These are phyloP conservation scores for Acrocera orbiculus DNA, from an alignment of 2,888 invertebrate species.

Conservation along the genomic window DNA sequence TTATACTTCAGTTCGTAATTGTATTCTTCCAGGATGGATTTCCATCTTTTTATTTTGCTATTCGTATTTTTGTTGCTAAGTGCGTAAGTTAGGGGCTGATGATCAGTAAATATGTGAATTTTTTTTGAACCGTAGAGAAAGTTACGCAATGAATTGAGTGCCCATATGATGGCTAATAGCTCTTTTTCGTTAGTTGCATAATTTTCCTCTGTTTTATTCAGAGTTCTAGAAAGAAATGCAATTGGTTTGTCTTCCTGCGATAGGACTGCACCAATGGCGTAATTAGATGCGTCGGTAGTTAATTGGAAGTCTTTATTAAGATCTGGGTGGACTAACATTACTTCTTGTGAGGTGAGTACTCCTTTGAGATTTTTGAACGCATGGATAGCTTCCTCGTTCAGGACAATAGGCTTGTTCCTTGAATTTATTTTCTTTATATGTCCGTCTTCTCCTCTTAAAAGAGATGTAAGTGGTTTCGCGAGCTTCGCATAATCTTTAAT, in stretches of 20 bases:
- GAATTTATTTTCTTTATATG: conserved; percentile 3
- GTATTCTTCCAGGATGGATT: conserved; percentile 6
- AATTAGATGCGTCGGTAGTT: conserved; percentile 3
- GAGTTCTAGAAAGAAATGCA: conserved; percentile 1
- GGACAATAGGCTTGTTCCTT: conserved; percentile 3
- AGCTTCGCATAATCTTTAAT: conserved; percentile 12
- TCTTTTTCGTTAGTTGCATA: conserved; percentile 4
- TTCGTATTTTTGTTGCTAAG: conserved; percentile 4
- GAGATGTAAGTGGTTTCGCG: conserved; percentile 13
- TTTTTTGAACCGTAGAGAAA: conserved; percentile 3
- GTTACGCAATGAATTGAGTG: conserved; percentile 1
- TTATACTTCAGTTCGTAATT: conserved; percentile 3
- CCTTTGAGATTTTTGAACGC: conserved; percentile 4
- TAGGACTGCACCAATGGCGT: conserved; percentile 4
- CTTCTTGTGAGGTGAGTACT: conserved; percentile 2
- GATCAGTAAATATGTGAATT: conserved; percentile 1
- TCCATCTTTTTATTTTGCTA: conserved; percentile 5
- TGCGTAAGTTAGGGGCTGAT: conserved; percentile 1
- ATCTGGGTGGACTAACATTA: conserved; percentile 2
- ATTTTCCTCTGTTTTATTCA: conserved; percentile 3
- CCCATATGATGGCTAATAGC: conserved; percentile 1
- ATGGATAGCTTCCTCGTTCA: neutral
- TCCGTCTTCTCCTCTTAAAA: conserved; percentile 11
- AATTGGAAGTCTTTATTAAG: conserved; percentile 4
- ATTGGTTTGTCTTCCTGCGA: conserved; percentile 2